Base-by-base conservation (phyloP, 2,888 invertebrate species). In the Caradrina clavipalpis region DNA sequence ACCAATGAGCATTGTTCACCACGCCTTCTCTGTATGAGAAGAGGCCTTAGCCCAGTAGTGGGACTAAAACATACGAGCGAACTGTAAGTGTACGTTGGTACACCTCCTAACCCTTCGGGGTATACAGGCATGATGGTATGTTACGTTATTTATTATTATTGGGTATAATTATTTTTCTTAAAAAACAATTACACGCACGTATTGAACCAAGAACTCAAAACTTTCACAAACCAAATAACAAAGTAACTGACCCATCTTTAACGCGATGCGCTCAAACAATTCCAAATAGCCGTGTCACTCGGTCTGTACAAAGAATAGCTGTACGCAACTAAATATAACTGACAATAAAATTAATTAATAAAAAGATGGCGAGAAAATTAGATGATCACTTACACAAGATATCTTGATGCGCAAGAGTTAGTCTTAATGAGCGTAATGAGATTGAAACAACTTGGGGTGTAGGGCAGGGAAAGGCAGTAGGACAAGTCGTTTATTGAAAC, bases 371-470 rank as follows among this genome's bases (percentile, higher is more conserved):
- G 56, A 76, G 80, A 76, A 74, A 78, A 83, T 84, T 81, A 81
- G 83, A 74, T 64, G 73, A 82, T 84, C 76, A 84, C 75, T 84
- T 83, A 78, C 68, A 50, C 45, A 59, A 81, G 65, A 83, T 76
- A 73, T 66, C 59, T 70, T 54, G 56, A 68, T 62, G 73, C 80
- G 68, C 62, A 56, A 64, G 87, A 84, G 78, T 87, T 81, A 78
- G 76, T 82, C 67, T 87, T 90, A 92, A 94, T 94, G 90, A 91
- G 92, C 93, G 91, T 93, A 88, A 77, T 86, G 82, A 57, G 60
- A 81, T 70, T 64, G 53, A 67, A 68, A 72, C 63, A 68, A 63
- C 59, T 56, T 56, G 22, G 10, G 53, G 3, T 42, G 31, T 15
- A 56, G 15, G 11, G 13, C 62, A 75, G 35, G 17, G 11, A 59